Base-by-base conservation (phyloP, 2,113 vertebrate species). In the Probosciger aterrimus region DNA sequence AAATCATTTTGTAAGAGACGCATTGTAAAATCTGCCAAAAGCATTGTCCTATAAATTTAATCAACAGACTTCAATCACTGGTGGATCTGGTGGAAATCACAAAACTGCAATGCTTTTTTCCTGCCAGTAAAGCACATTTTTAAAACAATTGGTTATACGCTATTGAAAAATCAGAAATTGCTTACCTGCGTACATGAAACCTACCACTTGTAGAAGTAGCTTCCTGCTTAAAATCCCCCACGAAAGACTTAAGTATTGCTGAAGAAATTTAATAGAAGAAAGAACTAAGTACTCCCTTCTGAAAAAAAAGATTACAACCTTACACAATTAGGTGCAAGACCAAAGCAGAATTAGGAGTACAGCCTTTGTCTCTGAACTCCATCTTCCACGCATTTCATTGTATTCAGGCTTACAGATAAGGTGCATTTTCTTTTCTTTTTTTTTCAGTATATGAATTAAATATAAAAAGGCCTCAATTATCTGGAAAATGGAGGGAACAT, bases 21-120 rank as follows among this genome's bases (percentile, higher is more conserved):
- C 25, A 18, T 31, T 10, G 19, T 23, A 62, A 82, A 79, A 68
- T 76, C 92, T 97, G 95, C 83, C 96, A 89, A 52, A 94, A 75
- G 7, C 80, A 65, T 74, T 80, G 81, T 79, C 83, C 52, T 52
- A 39, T 49, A 88, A 93, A 96, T 95, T 94, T 76, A 44, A 96
- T 89, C 90, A 62, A 5, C 93, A 90, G 93, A 55, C 35, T 71
- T 62, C 31, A 44, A 12, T 64, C 47, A 24, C 44, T 3, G 3
- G 41, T 73, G 82, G 73, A 75, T 31, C 69, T 69, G 65, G 75
- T 18, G 44, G 69, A 28, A 81, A 81, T 57, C 24, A 50, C 88
- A 93, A 84, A 41, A 18, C 22, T 67, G 24, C 24, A 47, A 7
- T 16, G 31, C 13, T 50, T 89, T 93, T 90, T 90, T 60, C 57